Percentiles rank a stretch among this genome's conserved stretches.
These are phyloP conservation scores for Phataginus tricuspis DNA, from an alignment of 2,797 vertebrate species.

Conservation along the genomic window DNA sequence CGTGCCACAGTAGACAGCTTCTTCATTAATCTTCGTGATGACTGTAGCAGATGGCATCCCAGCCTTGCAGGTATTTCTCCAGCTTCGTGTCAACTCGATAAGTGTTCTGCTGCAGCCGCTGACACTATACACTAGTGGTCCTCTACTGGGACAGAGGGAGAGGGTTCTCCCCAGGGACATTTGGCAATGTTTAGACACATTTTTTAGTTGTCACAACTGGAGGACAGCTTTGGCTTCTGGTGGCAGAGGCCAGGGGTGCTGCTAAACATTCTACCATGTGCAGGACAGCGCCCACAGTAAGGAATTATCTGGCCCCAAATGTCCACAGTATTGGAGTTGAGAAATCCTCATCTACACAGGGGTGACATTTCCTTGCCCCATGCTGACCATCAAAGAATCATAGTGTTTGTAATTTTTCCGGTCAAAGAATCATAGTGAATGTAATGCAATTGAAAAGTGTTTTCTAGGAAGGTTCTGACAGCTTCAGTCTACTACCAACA, in stretches of 20 bases:
- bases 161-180: neutral
- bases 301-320: neutral
- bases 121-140: neutral
- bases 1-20: neutral
- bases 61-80: neutral
- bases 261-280: neutral
- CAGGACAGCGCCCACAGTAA: too few species aligned
- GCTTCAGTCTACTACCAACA: neutral
- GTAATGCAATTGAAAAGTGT: neutral
- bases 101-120: neutral
- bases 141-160: neutral
- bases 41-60: neutral
- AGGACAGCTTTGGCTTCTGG: neutral
- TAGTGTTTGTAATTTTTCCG: neutral
- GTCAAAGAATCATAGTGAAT: neutral
- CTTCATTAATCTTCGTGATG: neutral
- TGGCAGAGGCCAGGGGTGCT: neutral
- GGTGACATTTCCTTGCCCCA: neutral
- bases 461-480: neutral
- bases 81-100: neutral
- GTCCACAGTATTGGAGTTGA: rapidly evolving
- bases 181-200: neutral
- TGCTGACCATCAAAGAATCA: neutral
- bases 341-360: neutral
- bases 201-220: neutral